Percentiles rank a stretch among this genome's conserved stretches.
Evolutionary conservation across 1,140 invertebrate genomes (phyloP).

Genomic region (Diplogasteroides magnus): DNA sequence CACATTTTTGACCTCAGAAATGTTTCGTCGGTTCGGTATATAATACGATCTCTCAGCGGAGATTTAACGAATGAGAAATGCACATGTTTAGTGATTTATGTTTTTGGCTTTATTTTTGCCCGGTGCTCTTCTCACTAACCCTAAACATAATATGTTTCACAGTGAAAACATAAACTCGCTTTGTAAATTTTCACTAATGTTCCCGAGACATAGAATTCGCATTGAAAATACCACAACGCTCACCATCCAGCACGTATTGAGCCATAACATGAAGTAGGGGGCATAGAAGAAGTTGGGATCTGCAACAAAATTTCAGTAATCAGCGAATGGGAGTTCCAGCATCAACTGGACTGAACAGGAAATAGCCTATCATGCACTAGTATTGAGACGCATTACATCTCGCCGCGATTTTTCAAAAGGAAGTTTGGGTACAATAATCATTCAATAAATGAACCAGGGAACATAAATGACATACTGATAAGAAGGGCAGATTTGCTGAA

Average conservation of each 20-base stretch:
- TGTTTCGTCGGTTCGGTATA: no score
- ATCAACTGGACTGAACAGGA: not conserved
- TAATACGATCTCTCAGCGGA: no score
- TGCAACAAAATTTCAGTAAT: not conserved
- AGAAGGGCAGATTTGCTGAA: not conserved
- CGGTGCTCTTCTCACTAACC: no score
- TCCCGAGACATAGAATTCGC: no score
- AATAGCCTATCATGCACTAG: no score
- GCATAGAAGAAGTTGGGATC: not conserved
- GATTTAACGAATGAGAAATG: no score
- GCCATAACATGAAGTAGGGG: not conserved
- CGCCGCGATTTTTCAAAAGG: not conserved
- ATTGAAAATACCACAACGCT: no score
- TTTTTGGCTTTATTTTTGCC: not conserved
- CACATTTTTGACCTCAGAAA: not conserved
- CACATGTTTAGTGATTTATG: not conserved
- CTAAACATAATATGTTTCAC: no score
- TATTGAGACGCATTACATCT: no score
- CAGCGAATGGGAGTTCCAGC: not conserved
- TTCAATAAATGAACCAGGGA: not conserved
- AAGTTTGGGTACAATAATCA: not conserved
- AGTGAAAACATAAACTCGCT: no score
- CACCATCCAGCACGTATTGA: not conserved
- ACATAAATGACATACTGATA: not conserved
- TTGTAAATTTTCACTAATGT: no score